Percentiles rank a stretch among this genome's conserved stretches.
phyloP scores from a whole-genome alignment of 2,113 vertebrate genomes.

The Labeo catla region DNA sequence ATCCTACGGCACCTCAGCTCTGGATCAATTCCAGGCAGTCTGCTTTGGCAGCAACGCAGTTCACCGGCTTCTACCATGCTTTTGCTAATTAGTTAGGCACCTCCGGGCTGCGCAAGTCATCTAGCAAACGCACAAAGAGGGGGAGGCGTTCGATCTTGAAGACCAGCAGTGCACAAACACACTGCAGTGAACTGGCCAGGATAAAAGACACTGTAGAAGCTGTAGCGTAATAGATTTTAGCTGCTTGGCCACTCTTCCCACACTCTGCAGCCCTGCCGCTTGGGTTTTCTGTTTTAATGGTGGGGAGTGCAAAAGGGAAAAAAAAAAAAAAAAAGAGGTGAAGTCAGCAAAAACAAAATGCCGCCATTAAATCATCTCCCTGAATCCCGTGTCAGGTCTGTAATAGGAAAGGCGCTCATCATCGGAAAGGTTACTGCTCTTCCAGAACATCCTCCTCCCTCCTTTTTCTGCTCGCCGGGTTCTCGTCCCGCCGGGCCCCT shows the following conservation, averaged over 20 bases:
- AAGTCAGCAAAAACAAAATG: constrained; percentile 97
- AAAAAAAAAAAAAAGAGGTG: constrained; percentile 56
- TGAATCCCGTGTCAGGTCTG: constrained; percentile 83
- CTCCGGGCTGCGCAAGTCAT: constrained; percentile 35
- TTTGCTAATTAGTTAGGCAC: constrained; percentile 56
- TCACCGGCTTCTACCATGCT: constrained; percentile 13
- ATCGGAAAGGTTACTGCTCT: constrained; percentile 87
- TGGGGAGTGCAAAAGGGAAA: not conserved
- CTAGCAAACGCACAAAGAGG: constrained; percentile 30
- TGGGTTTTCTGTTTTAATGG: constrained; percentile 79
- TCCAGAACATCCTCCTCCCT: constrained; percentile 80
- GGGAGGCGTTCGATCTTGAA: constrained; percentile 32
- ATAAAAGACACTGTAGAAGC: constrained; percentile 61
- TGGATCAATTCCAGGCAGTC: constrained; percentile 1
- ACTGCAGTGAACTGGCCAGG: constrained; percentile 56
- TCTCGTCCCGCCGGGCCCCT: constrained; percentile 66
- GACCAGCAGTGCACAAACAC: constrained; percentile 33
- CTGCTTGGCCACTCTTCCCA: constrained; percentile 79
- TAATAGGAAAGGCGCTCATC: constrained; percentile 89
- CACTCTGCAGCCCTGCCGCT: constrained; percentile 69
- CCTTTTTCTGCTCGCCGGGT: constrained; percentile 49
- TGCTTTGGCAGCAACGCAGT: constrained; percentile 15
- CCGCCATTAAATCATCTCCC: constrained; percentile 92
- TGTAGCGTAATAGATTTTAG: constrained; percentile 76
- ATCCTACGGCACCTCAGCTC: not conserved